Evolutionary conservation across 2,888 invertebrate genomes (phyloP), one percentile per base, ranked within the genome.

Genomic region (Nomada hirtipes): DNA sequence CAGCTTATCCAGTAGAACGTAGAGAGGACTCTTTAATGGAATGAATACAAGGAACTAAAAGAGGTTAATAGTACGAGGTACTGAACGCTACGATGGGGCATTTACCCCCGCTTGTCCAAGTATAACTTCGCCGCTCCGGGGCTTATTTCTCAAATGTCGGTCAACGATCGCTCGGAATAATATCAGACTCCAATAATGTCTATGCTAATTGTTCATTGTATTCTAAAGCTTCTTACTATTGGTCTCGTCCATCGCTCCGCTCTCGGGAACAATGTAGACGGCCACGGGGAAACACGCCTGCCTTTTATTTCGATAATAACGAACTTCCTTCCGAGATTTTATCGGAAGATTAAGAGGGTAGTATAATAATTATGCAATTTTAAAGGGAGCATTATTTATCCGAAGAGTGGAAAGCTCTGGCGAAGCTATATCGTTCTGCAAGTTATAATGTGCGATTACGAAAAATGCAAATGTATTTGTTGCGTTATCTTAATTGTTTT

Each of bases 1-100:
- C 65, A 13, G 29, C 57, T 50, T 47, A 11, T 20, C 67, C 36
- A 3, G 52, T 18, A 68, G 44, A 44, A 50, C 61, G 15, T 18
- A 65, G 36, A 53, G 47, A 60, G 73, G 53, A 50, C 52, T 55
- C 53, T 79, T 81, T 67, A 65, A 63, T 57, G 67, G 70, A 57
- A 57, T n/a, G 79, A 82, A 79, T 65, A 52, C 60, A 61, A 55
- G 55, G 44, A 63, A 26, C 60, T 73, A 55, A 79, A 79, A 70
- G 70, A 79, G 81, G 74, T 79, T 75, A 82, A 79, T 75, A 82
- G 81, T 63, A 79, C 60, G 70, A 67, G 74, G 53, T 53, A 53
- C 9, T 73, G 81, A 81, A 69, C 67, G 50, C 57, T 42, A 26
- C 36, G 74, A 50, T 61, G 36, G 69, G 44, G 69, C 79, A 55